Evolutionary conservation across 2,888 invertebrate genomes (phyloP).

Genomic region (Drosophila longiperda): DNA sequence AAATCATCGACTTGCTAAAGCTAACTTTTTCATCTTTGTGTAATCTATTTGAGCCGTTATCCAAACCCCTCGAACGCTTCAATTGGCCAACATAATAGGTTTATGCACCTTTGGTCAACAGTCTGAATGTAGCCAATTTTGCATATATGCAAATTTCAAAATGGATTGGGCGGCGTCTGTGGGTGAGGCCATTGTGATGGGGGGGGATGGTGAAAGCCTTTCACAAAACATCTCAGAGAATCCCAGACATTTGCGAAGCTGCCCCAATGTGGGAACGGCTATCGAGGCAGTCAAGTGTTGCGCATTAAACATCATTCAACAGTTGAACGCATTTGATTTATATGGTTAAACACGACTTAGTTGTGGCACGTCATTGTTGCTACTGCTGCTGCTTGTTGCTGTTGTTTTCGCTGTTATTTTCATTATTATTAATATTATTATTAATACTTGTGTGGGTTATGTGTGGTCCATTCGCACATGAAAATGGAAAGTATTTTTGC

Average conservation of each 20-base stretch:
- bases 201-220: background rate
- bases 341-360: conserved; percentile 75
- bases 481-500: conserved; percentile 75
- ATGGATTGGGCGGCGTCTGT: conserved; percentile 11
- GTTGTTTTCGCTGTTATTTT: conserved; percentile 31
- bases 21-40: background rate
- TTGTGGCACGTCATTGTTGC: conserved; percentile 56
- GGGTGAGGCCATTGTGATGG: background rate
- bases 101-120: conserved; percentile 32
- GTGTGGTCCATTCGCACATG: conserved; percentile 64
- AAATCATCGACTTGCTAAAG: background rate
- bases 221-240: conserved; percentile 25
- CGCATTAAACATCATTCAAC: conserved; percentile 76
- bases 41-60: background rate
- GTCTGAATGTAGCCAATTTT: conserved; percentile 45
- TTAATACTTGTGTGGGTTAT: conserved; percentile 41
- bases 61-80: conserved; percentile 11
- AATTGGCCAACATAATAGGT: conserved; percentile 21
- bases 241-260: conserved; percentile 11
- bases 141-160: conserved; percentile 66
- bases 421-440: conserved; percentile 45
- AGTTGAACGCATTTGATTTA: conserved; percentile 80
- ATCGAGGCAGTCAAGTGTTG: conserved; percentile 75
- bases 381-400: conserved; percentile 11
- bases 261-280: conserved; percentile 18